Evolutionary conservation across 92 coral and sea anemone species (phyloP).

Genomic region (Chrysogorgia sp.): DNA sequence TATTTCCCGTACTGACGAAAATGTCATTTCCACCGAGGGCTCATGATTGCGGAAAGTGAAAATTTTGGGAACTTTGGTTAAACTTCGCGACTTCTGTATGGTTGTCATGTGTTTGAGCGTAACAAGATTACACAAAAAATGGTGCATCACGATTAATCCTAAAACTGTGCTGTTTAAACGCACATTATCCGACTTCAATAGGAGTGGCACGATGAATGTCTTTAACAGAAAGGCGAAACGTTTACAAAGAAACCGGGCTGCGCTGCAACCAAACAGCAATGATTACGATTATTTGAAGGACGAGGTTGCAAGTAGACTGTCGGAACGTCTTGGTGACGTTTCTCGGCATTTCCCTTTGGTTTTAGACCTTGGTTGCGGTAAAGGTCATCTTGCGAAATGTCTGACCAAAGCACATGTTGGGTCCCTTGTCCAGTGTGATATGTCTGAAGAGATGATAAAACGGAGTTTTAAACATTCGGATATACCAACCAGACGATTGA

Average conservation of each 20-base stretch:
- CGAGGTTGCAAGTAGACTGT: conserved; percentile 84
- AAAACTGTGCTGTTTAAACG: not conserved
- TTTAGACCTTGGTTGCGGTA: conserved; percentile 95
- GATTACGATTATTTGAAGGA: conserved; percentile 91
- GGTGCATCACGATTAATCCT: not conserved
- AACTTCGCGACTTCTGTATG: too few relatives aligned
- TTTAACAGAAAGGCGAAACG: conserved; percentile 90
- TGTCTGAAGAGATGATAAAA: conserved; percentile 85
- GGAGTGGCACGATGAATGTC: conserved; percentile 66
- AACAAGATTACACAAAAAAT: not conserved
- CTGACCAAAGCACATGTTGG: conserved; percentile 86
- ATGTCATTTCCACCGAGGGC: too few relatives aligned
- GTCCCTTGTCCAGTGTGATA: conserved; percentile 77
- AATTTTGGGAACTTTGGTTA: too few relatives aligned
- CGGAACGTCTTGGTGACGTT: conserved; percentile 82
- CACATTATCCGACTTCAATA: not conserved
- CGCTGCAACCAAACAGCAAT: conserved; percentile 69
- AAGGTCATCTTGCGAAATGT: conserved; percentile 83
- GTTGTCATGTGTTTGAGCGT: not conserved
- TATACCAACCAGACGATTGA: conserved; percentile 68
- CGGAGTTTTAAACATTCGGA: conserved; percentile 39
- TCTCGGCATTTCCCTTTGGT: conserved; percentile 87
- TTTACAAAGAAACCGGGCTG: conserved; percentile 87
- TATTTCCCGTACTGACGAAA: too few relatives aligned
- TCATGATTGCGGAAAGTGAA: too few relatives aligned